Evolutionary conservation across 2,888 invertebrate species (phyloP).

Genomic region (Pyrrhia umbra): DNA sequence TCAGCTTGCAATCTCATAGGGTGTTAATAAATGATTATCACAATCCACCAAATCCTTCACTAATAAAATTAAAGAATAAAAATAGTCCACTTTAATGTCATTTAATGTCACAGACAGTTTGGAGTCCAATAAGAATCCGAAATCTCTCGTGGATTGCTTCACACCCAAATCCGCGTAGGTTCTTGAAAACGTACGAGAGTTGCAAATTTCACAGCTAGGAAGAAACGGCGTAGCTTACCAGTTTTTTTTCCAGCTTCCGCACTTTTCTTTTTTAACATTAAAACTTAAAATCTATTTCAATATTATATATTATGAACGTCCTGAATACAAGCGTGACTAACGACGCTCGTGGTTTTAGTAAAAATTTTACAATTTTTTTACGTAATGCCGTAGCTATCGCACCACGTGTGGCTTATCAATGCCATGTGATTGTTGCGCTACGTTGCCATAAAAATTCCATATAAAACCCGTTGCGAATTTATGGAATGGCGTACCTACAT

Average conservation of each 20-base stretch:
- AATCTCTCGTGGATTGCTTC: too few relatives aligned
- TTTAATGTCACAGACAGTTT: too few relatives aligned
- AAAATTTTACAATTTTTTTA: conserved; percentile 62
- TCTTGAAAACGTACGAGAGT: not conserved
- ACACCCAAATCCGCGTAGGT: not conserved
- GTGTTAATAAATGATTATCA: too few relatives aligned
- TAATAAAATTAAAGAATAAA: too few relatives aligned
- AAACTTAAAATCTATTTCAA: conserved; percentile 16
- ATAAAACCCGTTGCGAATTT: conserved; percentile 69
- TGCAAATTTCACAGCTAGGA: too few relatives aligned
- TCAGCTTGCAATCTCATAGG: too few relatives aligned
- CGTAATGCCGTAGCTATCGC: conserved; percentile 67
- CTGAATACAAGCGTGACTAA: conserved; percentile 53
- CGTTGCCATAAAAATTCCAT: conserved; percentile 77
- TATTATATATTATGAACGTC: conserved; percentile 29
- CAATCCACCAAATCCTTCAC: too few relatives aligned
- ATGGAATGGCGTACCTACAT: conserved; percentile 44
- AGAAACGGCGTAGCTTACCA: not conserved
- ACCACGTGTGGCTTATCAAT: conserved; percentile 82
- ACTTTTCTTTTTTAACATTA: not conserved
- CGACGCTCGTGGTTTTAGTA: conserved; percentile 50
- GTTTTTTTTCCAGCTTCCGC: not conserved
- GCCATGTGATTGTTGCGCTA: conserved; percentile 82
- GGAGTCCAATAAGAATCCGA: not conserved
- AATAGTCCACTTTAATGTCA: too few relatives aligned